phyloP scores from a whole-genome alignment of 1,140 invertebrate species.

The Neodiprion lecontei region DNA sequence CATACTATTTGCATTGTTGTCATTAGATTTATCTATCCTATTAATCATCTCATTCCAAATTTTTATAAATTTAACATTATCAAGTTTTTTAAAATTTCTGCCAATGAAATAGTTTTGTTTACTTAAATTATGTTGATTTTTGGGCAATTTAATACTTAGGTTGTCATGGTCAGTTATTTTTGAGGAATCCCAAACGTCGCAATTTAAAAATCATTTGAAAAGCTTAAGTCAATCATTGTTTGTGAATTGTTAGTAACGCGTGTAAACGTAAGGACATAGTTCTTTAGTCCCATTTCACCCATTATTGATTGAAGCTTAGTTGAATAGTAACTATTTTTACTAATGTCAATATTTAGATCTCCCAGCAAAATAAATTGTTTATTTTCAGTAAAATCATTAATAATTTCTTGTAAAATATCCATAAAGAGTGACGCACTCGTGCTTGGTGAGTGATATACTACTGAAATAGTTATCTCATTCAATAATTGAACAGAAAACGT shows the following conservation, averaged over 20 bases:
- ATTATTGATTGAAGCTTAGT: slow-evolving; percentile 1
- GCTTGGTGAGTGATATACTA: not conserved
- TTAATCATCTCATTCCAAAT: slow-evolving; percentile 17
- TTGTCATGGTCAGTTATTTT: not conserved
- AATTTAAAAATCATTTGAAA: not conserved
- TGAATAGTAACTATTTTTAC: slow-evolving; percentile 6
- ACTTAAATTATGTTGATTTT: slow-evolving; percentile 8
- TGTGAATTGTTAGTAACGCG: not conserved
- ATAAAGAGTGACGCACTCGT: not conserved
- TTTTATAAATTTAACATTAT: slow-evolving; percentile 23
- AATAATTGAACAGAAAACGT: slow-evolving; percentile 5
- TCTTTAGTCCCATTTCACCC: not conserved
- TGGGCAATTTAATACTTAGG: not conserved
- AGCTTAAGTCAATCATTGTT: not conserved
- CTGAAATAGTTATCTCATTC: slow-evolving; percentile 2
- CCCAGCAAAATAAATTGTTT: not conserved
- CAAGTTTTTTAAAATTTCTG: slow-evolving; percentile 1
- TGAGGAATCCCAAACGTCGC: not conserved
- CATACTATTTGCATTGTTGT: slow-evolving; percentile 12
- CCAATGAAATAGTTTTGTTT: not conserved
- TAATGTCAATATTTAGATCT: not conserved
- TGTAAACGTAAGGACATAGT: slow-evolving; percentile 1
- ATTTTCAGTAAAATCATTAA: not conserved
- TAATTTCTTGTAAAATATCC: slow-evolving; percentile 9
- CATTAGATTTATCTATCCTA: slow-evolving; percentile 17